phyloP scores from a whole-genome alignment of 2,888 invertebrate genomes.

The Autographa gamma region DNA sequence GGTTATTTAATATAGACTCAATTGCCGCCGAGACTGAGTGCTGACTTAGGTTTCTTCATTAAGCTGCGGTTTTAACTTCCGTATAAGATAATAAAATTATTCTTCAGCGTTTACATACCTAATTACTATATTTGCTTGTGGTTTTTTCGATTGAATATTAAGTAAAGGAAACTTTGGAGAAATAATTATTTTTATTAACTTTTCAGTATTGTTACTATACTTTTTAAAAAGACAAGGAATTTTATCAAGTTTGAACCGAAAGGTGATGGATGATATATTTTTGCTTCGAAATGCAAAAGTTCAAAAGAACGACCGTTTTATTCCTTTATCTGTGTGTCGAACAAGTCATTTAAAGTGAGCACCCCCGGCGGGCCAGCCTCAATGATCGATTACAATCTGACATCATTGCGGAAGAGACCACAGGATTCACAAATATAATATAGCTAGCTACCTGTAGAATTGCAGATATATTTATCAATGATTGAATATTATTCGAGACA shows the following conservation, averaged over 20 bases:
- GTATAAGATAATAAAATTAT: not conserved
- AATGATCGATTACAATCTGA: slow-evolving; percentile 4
- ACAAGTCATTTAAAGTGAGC: slow-evolving; percentile 2
- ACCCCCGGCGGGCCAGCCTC: not conserved
- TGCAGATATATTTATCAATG: not conserved
- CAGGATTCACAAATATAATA: not conserved
- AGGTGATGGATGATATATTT: not conserved
- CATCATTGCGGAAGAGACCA: not conserved
- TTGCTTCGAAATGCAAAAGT: not conserved
- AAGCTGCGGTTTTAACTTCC: not conserved
- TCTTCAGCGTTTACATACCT: not conserved
- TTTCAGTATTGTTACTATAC: not conserved
- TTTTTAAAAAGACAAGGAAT: not conserved
- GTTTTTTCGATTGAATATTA: no score
- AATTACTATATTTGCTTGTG: no score
- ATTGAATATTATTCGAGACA: not conserved
- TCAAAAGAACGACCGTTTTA: not conserved
- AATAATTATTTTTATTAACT: not conserved
- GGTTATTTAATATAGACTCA: not conserved
- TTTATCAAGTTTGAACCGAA: not conserved
- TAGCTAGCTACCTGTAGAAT: not conserved
- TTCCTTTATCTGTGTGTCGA: slow-evolving; percentile 3
- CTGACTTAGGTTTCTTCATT: not conserved
- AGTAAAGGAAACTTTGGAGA: no score
- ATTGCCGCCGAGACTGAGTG: not conserved